A percentile compares a stretch with the other conserved stretches of the same genome.
Conservation (phyloP, 1,140 invertebrate species). For the Lepidurus couesii region DNA sequence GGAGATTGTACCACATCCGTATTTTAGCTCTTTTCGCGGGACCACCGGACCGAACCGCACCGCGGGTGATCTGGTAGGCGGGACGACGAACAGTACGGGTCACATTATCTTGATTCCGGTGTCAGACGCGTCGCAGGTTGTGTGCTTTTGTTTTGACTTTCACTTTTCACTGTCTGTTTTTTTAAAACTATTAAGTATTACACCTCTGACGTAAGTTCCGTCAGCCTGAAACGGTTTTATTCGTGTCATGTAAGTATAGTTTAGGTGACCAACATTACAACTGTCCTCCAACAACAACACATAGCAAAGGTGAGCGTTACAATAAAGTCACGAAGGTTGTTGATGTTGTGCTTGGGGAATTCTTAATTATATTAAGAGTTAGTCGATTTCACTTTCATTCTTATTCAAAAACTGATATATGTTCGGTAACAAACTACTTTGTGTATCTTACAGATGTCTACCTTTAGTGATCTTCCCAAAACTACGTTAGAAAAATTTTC, state of each 20-base stretch:
- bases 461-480: slow-evolving; percentile 78
- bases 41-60: background rate
- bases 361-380: background rate
- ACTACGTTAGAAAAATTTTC: slow-evolving; percentile 83
- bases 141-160: slow-evolving; percentile 17
- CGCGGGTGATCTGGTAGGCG: slow-evolving; percentile 1
- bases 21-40: background rate
- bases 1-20: background rate
- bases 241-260: too few relatives aligned
- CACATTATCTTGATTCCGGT: background rate
- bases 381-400: background rate
- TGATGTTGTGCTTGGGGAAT: too few relatives aligned
- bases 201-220: too few relatives aligned
- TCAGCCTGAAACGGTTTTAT: too few relatives aligned
- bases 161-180: background rate
- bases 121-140: background rate
- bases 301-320: too few relatives aligned
- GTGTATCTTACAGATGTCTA: slow-evolving; percentile 59
- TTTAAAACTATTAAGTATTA: background rate
- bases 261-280: too few relatives aligned
- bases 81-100: background rate
- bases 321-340: too few relatives aligned
- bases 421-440: background rate
- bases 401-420: background rate
- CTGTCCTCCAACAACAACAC: too few relatives aligned